Base-by-base conservation (phyloP, 2,888 invertebrate genomes). In the Ceraclea dissimilis region DNA sequence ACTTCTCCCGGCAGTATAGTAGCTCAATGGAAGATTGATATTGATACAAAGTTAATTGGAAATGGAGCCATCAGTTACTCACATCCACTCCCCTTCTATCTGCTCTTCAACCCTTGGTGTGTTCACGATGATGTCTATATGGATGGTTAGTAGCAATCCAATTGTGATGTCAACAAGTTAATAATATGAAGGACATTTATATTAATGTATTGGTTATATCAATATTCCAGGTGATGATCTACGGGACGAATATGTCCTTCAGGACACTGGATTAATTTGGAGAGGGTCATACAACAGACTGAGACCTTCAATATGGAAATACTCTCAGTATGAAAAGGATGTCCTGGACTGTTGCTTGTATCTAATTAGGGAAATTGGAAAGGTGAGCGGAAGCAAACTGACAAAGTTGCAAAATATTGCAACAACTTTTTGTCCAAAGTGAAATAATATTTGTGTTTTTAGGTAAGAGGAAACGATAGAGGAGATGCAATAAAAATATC, bases 81-180 rank as follows among this genome's bases (percentile, higher is more conserved):
- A n/a, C 84, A 90, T 67, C 84, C 86, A 2, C 80, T 84, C 54
- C 84, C 85, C 16, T 81, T 94, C 61, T 93, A 88, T 67, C 72
- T 95, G 1, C 78, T 95, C 2, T 95, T 90, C 68, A 95, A 95
- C 73, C 90, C 94, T 0, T 95, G 95, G 95, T 88, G 90, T 68
- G 72, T 77, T 33, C 79, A 80, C 51, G 86, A 86, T 65, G 82
- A 80, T 64, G 82, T 83, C 6, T 82, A 80, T 63, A 70, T 83
- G 75, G 79, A 80, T 78, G 85, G 90, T 90, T 71, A 68, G 20
- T 19, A 44, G n/a, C 44, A 44, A 13, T 44, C 16, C 44, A 16
- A 44, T 44, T 16, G 5, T 16, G 13, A 8, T 44, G n/a, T 44
- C n/a, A 11, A 11, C 44, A 16, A 31, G 31, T 44, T 44, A 16